Conservation (phyloP, 2,113 vertebrate species). For the Hippocampus barbouri region DNA sequence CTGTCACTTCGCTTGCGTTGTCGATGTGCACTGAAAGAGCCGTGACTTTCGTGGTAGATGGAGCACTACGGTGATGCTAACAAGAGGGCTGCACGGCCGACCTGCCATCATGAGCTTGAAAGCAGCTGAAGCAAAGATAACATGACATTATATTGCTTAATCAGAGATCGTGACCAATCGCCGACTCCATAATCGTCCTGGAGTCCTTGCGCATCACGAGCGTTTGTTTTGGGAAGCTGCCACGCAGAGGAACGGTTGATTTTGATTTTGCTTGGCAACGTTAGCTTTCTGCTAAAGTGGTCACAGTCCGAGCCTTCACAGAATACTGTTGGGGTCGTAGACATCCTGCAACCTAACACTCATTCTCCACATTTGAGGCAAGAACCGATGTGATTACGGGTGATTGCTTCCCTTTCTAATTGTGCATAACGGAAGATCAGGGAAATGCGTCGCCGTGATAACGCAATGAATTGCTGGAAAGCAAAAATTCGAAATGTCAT, state of each 20-base stretch:
- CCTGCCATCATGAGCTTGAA: constrained; percentile 75
- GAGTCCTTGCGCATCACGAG: background rate
- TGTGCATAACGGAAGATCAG: background rate
- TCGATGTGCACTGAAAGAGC: constrained; percentile 19
- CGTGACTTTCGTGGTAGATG: constrained; percentile 39
- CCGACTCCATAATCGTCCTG: background rate
- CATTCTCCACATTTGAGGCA: constrained; percentile 7
- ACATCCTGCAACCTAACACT: constrained; percentile 24
- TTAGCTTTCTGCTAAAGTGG: constrained; percentile 65
- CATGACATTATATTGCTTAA: constrained; percentile 19
- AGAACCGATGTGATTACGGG: background rate
- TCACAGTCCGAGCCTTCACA: constrained; percentile 30
- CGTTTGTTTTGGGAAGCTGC: constrained; percentile 42
- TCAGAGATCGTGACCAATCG: background rate
- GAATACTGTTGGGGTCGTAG: constrained; percentile 43
- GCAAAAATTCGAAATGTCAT: background rate
- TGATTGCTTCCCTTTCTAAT: background rate
- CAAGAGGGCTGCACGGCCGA: constrained; percentile 61
- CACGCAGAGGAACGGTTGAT: constrained; percentile 39
- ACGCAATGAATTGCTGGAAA: background rate
- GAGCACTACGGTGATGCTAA: constrained; percentile 61
- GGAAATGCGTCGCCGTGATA: background rate
- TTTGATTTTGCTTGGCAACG: constrained; percentile 29
- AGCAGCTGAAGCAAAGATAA: constrained; percentile 54
- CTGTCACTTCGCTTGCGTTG: constrained; percentile 22